Evolutionary conservation across 2,888 invertebrate genomes (phyloP).

Genomic region (Folsomia manolachei): DNA sequence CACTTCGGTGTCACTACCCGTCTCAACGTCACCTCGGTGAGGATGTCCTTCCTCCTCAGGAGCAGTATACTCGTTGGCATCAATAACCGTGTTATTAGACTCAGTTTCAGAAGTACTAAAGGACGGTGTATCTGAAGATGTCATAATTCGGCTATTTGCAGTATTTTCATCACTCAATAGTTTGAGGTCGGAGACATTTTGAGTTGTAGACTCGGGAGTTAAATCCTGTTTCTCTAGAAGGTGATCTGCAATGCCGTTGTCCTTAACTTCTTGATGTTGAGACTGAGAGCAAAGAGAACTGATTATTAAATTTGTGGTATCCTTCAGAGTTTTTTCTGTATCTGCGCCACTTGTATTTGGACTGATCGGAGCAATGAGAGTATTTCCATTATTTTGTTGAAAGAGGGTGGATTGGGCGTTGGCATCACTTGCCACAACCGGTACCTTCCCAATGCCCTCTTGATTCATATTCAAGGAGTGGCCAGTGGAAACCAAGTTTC

Average conservation of each 20-base stretch:
- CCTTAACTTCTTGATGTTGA: background rate
- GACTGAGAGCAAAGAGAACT: background rate
- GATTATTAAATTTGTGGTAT: background rate
- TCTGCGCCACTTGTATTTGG: background rate
- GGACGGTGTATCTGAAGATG: slow-evolving; percentile 6
- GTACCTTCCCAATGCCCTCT: background rate
- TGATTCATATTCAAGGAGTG: slow-evolving; percentile 6
- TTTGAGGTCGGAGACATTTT: background rate
- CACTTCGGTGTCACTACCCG: slow-evolving; percentile 34
- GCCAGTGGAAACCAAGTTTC: slow-evolving; percentile 5
- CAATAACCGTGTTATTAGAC: slow-evolving; percentile 39
- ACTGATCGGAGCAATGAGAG: background rate
- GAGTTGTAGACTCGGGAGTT: background rate
- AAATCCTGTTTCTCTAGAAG: background rate
- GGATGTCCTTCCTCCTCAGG: slow-evolving; percentile 53
- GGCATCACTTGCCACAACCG: background rate
- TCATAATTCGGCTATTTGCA: background rate
- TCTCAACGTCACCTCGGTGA: slow-evolving; percentile 52
- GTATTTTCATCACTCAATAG: background rate
- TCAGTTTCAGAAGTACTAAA: slow-evolving; percentile 39
- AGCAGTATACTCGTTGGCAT: slow-evolving; percentile 20
- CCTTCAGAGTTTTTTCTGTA: slow-evolving; percentile 2
- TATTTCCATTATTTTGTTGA: slow-evolving; percentile 2
- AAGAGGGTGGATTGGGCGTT: background rate
- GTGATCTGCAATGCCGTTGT: background rate